Percentiles rank a stretch among this genome's conserved stretches.
phyloP scores from a whole-genome alignment of 2,888 invertebrate species.

The Ophion obscuratus region DNA sequence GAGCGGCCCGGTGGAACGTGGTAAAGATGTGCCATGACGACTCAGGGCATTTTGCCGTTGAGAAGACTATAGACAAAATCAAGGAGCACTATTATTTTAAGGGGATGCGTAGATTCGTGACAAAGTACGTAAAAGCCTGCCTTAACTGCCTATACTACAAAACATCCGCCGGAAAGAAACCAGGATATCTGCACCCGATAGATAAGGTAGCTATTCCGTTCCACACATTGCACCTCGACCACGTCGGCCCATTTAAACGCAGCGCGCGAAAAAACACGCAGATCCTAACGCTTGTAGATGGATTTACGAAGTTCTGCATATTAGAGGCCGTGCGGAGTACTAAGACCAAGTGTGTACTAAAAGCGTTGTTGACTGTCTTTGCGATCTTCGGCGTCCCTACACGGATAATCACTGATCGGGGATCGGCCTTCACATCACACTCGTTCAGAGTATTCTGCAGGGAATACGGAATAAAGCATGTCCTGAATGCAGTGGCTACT shows the following conservation, averaged over 20 bases:
- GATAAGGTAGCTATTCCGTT: conserved; percentile 80
- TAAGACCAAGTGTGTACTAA: conserved; percentile 73
- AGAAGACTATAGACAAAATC: conserved; percentile 76
- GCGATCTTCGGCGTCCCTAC: conserved; percentile 73
- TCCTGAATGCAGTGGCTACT: conserved; percentile 74
- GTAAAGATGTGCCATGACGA: conserved; percentile 79
- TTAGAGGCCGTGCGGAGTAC: conserved; percentile 76
- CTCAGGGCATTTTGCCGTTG: conserved; percentile 79
- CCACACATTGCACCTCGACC: conserved; percentile 82
- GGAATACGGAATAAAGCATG: conserved; percentile 73
- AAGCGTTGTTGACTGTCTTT: conserved; percentile 73
- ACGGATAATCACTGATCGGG: conserved; percentile 80
- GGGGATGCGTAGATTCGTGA: conserved; percentile 78
- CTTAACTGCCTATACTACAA: conserved; percentile 80
- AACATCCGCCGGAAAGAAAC: conserved; percentile 48
- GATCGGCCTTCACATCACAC: conserved; percentile 79
- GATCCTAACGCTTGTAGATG: conserved; percentile 79
- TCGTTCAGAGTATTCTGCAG: conserved; percentile 76
- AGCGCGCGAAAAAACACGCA: conserved; percentile 76
- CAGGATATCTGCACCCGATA: conserved; percentile 76
- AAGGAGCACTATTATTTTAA: conserved; percentile 81
- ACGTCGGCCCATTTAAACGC: conserved; percentile 81
- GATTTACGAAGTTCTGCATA: conserved; percentile 79
- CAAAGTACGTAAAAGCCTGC: conserved; percentile 81
- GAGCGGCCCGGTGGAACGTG: conserved; percentile 73